Base-by-base conservation (phyloP, 2,113 vertebrate species). In the Cebidichthys violaceus region DNA sequence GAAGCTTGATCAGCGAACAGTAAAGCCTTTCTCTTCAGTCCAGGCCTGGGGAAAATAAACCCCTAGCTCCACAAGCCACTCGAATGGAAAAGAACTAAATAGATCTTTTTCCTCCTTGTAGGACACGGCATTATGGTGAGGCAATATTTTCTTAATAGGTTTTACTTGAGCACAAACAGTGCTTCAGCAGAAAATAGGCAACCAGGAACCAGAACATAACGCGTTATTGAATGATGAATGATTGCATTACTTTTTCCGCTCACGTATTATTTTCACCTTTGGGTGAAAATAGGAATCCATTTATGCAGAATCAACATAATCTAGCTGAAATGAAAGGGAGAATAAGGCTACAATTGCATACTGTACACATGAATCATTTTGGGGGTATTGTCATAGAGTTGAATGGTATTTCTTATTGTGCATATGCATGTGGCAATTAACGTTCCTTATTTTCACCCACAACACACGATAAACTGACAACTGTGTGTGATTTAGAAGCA, bases 21-120 rank as follows among this genome's bases (percentile, higher is more conserved):
- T 68, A 74, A 90, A 89, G 80, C 81, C 71, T 84, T 85, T 90
- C 78, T 88, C 84, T 85, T 86, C 84, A 77, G 78, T 83, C 70
- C 77, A 88, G 59, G 65, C 70, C 75, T 1, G 31, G 50, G 70
- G 50, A 84, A 89, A 88, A 91, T 83, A 89, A 90, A 91, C 89
- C 89, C 61, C 50, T 37, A 18, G 68, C 86, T 86, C 76, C 86
- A 85, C 88, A 86, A 92, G 75, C 90, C 87, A 90, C 79, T 92
- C 90, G 82, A 92, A 90, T 89, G 92, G 92, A 94, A 92, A 92
- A 85, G 54, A 88, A 87, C 83, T 78, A 90, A 93, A 94, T 90
- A 83, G 86, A 89, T 92, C 88, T 83, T 86, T 82, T 85, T 77
- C 80, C 72, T 62, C 71, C 79, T 83, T 72, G 52, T 88, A 87